Base-by-base conservation (phyloP, 2,888 invertebrate genomes). In the Chymomyza procnemis region DNA sequence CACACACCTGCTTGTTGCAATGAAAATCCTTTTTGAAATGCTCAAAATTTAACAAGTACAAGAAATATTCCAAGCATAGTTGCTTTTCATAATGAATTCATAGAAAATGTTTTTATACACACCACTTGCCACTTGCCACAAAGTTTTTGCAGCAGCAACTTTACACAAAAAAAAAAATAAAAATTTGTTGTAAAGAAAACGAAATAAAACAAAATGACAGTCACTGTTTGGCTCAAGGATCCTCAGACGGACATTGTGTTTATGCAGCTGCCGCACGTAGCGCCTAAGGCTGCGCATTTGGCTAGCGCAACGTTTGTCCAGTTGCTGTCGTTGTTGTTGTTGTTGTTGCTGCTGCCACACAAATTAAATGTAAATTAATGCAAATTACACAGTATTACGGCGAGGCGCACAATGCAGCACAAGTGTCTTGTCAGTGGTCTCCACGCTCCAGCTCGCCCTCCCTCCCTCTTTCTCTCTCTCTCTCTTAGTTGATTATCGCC, bases 301-400 rank as follows among this genome's bases (percentile, higher is more conserved):
- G 30, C 21, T 60, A 22, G 41, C 19, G 16, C 47, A 41, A 34
- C 26, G 50, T 41, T 16, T 73, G 56, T 26, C 22, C 66, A 58
- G 48, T 46, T 21, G 3, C 48, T 5, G 46, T 21, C 1, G 8
- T 9, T 9, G 34, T 8, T 34, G 46, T 21, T 14, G 46, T 61
- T 47, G 34, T 56, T 26, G 12, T 57, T 16, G 26, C 34, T 73
- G 56, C 57, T 70, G 69, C 46, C 64, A 62, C 69, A 67, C 56
- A 84, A 87, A 87, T 87, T 85, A 87, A 84, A 83, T 87, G 86
- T 78, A 87, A 84, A 84, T 84, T 84, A 84, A 87, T 87, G 84
- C 84, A 87, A 87, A 84, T 84, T 87, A 85, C 83, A 64, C 71
- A 64, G 71, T 85, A 85, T 84, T 87, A 80, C 87, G 67, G 73